Base-by-base conservation (phyloP, 2,888 invertebrate species). In the Melanargia galathea region DNA sequence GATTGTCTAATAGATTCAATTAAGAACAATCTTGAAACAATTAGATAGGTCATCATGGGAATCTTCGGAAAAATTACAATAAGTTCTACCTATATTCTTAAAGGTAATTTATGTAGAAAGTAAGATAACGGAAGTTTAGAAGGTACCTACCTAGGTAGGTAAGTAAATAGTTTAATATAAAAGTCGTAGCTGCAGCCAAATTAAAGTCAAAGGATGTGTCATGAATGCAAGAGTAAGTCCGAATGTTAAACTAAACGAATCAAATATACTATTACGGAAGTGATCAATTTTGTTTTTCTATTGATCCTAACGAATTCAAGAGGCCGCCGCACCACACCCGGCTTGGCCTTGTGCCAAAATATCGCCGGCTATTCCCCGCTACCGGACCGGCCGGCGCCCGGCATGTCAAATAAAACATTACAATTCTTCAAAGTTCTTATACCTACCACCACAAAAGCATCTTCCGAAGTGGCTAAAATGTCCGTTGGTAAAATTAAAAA, bases 311-410 rank as follows among this genome's bases (percentile, higher is more conserved):
- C 64, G 69, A 72, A 76, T 71, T 76, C 72, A 73, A 69, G 71
- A 69, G 70, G 74, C 74, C 68, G 76, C 71, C 73, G 62, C 69
- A 80, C 83, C 83, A 81, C 86, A 73, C 84, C 86, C 81, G 73
- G 35, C 38, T 66, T 90, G 89, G 88, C 83, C 69, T 73, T 69
- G 72, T 60, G 87, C 89, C 90, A 89, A 78, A 73, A 80, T 79
- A 81, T 81, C 62, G 79, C 83, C 82, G 81, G 80, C 76, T 76
- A 77, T 81, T 80, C 78, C 71, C 74, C 68, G 72, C 67, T 49
- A 67, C 76, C 76, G 76, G 74, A 6, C 30, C 30, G 30, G 30
- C 30, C 30, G 30, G 30, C 30, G 8, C 6, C 75, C 77, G 76
- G 74, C 69, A 73, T 78, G 63, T 78, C 68, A 78, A 78, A 80